Percentiles rank a stretch among this genome's conserved stretches.
Conservation (phyloP, 2,888 invertebrate species). For the Meiosimyza platycephala region DNA sequence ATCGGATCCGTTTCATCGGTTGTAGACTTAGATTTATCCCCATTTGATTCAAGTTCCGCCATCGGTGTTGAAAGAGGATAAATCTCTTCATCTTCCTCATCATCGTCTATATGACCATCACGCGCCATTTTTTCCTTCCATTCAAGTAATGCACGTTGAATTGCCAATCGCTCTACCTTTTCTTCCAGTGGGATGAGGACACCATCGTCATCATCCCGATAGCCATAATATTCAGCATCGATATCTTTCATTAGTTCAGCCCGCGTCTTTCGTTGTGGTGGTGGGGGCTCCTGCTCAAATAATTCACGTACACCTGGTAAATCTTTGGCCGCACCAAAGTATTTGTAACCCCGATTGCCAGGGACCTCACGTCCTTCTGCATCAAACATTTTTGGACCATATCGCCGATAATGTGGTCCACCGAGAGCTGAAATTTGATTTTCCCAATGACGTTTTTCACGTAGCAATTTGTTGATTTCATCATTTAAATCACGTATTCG, state of each 20-base stretch:
- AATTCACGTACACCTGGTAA: slow-evolving; percentile 97
- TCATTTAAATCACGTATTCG: slow-evolving; percentile 97
- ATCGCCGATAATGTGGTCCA: slow-evolving; percentile 92
- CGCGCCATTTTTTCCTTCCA: slow-evolving; percentile 76
- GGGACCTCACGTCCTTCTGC: slow-evolving; percentile 97
- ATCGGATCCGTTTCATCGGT: slow-evolving; percentile 58
- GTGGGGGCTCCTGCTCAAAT: slow-evolving; percentile 95
- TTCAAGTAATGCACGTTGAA: slow-evolving; percentile 72
- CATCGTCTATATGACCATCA: slow-evolving; percentile 78
- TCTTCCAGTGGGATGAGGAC: slow-evolving; percentile 89
- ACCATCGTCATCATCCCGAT: slow-evolving; percentile 98
- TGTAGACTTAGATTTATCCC: slow-evolving; percentile 39
- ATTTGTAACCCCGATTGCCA: slow-evolving; percentile 97
- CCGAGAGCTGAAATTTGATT: slow-evolving; percentile 94
- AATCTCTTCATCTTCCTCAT: slow-evolving; percentile 73
- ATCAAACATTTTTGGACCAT: slow-evolving; percentile 93
- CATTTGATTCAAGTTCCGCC: slow-evolving; percentile 49
- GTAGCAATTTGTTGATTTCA: slow-evolving; percentile 96
- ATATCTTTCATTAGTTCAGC: slow-evolving; percentile 98
- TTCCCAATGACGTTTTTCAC: slow-evolving; percentile 99
- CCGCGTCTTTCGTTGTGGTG: slow-evolving; percentile 89
- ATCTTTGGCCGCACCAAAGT: slow-evolving; percentile 98
- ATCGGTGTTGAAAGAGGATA: slow-evolving; percentile 64
- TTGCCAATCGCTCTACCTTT: slow-evolving; percentile 80
- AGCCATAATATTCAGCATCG: slow-evolving; percentile 99